Base-by-base conservation (phyloP, 2,113 vertebrate genomes). In the Rynchops niger region DNA sequence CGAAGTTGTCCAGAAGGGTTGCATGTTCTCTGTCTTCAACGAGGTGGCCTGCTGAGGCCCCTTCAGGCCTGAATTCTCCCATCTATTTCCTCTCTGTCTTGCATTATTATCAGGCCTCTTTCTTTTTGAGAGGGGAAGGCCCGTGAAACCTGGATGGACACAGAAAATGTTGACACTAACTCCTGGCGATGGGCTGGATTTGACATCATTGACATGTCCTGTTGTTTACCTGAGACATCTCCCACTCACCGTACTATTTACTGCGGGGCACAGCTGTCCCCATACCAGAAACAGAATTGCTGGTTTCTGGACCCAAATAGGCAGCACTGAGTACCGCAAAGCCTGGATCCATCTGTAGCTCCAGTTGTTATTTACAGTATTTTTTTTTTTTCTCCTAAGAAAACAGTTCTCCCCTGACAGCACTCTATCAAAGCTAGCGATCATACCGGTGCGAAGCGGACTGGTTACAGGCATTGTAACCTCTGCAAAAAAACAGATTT, bases 201-300 rank as follows among this genome's bases (percentile, higher is more conserved):
- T 79, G 55, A 17, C 55, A 79, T 19, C 34, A 4, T 7, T 89
- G 59, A 53, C 36, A 18, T 2, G 26, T n/a, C 53, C 55, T 53
- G 6, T 3, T n/a, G 22, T 49, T 43, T 16, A 53, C 34, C 49
- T 20, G 29, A 82, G 82, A 42, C 45, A 38, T 36, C 40, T 79
- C 45, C 19, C 16, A 5, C 19, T 72, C 27, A 15, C 12, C 7
- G 1, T 2, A 1, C 30, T 21, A 13, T 9, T 25, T 15, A 12
- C 42, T 9, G n/a, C 6, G 26, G 47, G 65, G 55, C 43, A 69
- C 26, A 18, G 65, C 38, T 79, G n/a, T 23, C 43, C 59, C 47
- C 14, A 4, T 5, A 15, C 8, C 58, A 56, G 58, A 55, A 47
- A 26, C 36, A 73, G 42, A 45, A 15, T 29, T 3, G 4, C 23